These are phyloP conservation scores for Serrognathus titanus DNA, from an alignment of 2,888 invertebrate genomes.

Conservation along the genomic window DNA sequence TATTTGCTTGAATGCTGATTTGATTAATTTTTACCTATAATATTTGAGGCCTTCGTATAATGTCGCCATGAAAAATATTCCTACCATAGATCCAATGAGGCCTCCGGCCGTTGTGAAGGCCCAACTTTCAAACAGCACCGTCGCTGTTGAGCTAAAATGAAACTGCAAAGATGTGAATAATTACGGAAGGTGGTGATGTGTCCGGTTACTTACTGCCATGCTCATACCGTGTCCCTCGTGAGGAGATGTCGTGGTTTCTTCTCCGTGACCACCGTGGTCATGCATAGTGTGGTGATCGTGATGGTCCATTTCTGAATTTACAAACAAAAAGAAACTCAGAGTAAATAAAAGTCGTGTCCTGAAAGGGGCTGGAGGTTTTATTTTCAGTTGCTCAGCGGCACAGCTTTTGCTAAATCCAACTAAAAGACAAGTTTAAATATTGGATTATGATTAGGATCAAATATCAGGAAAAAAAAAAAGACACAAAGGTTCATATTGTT, in stretches of 20 bases:
- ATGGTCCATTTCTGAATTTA: slow-evolving; percentile 9
- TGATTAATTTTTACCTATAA: slow-evolving; percentile 54
- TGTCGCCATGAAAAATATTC: slow-evolving; percentile 87
- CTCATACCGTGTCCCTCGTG: slow-evolving; percentile 21
- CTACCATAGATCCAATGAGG: slow-evolving; percentile 85
- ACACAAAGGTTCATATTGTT: too few relatives aligned
- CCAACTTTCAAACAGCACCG: slow-evolving; percentile 67
- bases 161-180: slow-evolving; percentile 61
- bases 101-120: slow-evolving; percentile 69
- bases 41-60: slow-evolving; percentile 96
- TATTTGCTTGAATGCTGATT: not conserved
- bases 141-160: slow-evolving; percentile 74
- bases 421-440: too few relatives aligned
- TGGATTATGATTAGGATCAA: too few relatives aligned
- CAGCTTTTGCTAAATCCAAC: too few relatives aligned
- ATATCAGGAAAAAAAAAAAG: too few relatives aligned
- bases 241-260: slow-evolving; percentile 30
- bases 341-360: too few relatives aligned
- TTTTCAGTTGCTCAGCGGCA: too few relatives aligned
- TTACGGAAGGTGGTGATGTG: not conserved
- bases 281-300: slow-evolving; percentile 6
- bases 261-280: slow-evolving; percentile 28
- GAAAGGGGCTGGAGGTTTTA: too few relatives aligned
- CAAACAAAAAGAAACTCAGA: not conserved
- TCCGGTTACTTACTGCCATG: slow-evolving; percentile 17